Conservation (phyloP, 2,797 vertebrate genomes). For the Cyprinodon diabolis region DNA sequence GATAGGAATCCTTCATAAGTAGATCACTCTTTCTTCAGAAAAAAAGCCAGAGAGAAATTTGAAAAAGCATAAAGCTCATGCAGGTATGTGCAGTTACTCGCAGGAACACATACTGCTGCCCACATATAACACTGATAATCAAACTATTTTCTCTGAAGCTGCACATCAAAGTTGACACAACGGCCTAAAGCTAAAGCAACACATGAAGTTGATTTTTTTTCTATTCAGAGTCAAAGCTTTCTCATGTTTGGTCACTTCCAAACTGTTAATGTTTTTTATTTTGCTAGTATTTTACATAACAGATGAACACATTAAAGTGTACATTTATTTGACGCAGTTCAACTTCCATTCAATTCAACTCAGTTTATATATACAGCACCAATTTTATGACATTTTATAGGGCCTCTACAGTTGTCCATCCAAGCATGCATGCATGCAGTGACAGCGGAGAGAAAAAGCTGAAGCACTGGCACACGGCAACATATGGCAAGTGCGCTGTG, state of each 20-base stretch:
- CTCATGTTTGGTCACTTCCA: not conserved
- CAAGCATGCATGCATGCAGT: no score
- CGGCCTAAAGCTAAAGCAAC: not conserved
- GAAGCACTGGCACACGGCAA: no score
- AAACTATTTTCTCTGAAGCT: not conserved
- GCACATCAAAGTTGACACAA: not conserved
- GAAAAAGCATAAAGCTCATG: constrained; percentile 22
- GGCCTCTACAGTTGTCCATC: no score
- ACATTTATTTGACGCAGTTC: no score
- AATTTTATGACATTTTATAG: no score
- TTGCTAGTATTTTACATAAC: not conserved
- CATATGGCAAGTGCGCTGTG: no score
- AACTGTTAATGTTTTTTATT: not conserved
- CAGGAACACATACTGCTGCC: not conserved
- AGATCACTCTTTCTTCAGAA: constrained; percentile 35
- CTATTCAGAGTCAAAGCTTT: constrained; percentile 39
- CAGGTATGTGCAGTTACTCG: constrained; percentile 12
- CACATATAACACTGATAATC: not conserved
- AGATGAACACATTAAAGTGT: not conserved
- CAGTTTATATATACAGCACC: no score
- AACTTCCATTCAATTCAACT: no score
- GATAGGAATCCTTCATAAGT: constrained; percentile 57
- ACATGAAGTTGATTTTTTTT: constrained; percentile 62
- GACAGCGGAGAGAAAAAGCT: no score
- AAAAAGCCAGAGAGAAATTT: constrained; percentile 11